Conservation (phyloP, 2,797 vertebrate genomes). For the Forpus xanthops region DNA sequence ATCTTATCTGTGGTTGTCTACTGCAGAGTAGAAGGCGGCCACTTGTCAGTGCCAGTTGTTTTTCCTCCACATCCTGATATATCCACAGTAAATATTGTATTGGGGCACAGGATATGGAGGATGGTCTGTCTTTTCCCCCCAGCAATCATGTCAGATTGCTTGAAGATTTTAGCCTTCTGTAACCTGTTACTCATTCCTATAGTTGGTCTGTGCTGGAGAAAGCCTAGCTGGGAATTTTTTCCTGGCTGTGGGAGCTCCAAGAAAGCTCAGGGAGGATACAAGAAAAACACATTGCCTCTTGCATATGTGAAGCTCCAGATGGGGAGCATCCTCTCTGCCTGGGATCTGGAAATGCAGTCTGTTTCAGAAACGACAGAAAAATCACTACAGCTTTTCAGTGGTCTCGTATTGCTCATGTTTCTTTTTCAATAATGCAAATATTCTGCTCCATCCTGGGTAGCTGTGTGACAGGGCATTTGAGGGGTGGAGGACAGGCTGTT, state of each 20-base stretch:
- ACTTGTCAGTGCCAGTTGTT: neutral
- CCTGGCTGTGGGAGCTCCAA: neutral
- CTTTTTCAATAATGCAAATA: neutral
- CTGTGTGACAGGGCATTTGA: neutral
- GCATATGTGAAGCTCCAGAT: slow-evolving; percentile 47
- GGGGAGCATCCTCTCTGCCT: neutral
- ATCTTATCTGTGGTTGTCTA: neutral
- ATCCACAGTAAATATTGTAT: neutral
- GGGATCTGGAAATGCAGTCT: slow-evolving; percentile 38
- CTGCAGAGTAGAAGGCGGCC: neutral
- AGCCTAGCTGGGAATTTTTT: neutral
- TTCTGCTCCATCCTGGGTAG: neutral
- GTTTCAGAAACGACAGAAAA: slow-evolving; percentile 5
- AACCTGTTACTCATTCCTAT: neutral
- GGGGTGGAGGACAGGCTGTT: neutral
- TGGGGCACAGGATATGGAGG: neutral
- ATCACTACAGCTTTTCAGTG: neutral
- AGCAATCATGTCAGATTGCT: neutral
- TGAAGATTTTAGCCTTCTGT: neutral
- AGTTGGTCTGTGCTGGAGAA: neutral
- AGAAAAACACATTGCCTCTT: slow-evolving; percentile 28
- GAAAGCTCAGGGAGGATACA: neutral
- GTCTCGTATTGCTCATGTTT: neutral
- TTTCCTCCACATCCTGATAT: neutral
- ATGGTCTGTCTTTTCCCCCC: neutral